Base-by-base conservation (phyloP, 2,888 invertebrate genomes). In the Rhogogaster chlorosoma region DNA sequence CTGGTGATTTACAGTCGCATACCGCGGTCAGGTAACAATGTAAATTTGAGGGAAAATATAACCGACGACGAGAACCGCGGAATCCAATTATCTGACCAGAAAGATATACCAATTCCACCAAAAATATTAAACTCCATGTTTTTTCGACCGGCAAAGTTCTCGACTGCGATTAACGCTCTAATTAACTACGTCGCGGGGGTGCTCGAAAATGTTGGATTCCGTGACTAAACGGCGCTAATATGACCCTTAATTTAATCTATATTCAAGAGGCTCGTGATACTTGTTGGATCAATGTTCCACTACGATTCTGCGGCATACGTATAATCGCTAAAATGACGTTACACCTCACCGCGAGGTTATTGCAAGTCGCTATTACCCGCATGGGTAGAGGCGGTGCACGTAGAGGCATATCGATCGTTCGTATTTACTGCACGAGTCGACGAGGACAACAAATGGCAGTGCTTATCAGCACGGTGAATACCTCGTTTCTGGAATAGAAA, bases 391-490 rank as follows among this genome's bases (percentile, higher is more conserved):
- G 67, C 18, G 18, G 15, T 26, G 67, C 32, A 67, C 18, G 67
- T 67, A 26, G 12, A 6, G n/a, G 18, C n/a, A 1, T 7, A 73
- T 73, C 71, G 71, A 73, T 73, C 71, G 42, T 73, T 38, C 42
- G 36, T 73, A 73, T 73, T 73, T 42, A 73, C 71, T 67, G 18
- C 71, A 38, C 71, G 42, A 38, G n/a, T 12, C 71, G 2, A 12
- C n/a, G 10, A 22, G 71, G 42, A 38, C 22, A 73, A 73, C 22
- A 73, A 73, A 73, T 73, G 71, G 71, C 42, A 73, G 71, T 42
- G 71, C 42, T 73, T 73, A 73, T 73, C 71, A 42, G 38, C 36
- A 22, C 38, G 42, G 7, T 73, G 71, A 73, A 73, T 73, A 73
- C 42, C 71, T 42, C 42, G 71, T 73, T 73, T 36, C 38, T 7